A percentile compares a stretch with the other conserved stretches of the same genome.
These are phyloP conservation scores for Nasua narica DNA, from an alignment of 2,797 vertebrate species.

Conservation along the genomic window DNA sequence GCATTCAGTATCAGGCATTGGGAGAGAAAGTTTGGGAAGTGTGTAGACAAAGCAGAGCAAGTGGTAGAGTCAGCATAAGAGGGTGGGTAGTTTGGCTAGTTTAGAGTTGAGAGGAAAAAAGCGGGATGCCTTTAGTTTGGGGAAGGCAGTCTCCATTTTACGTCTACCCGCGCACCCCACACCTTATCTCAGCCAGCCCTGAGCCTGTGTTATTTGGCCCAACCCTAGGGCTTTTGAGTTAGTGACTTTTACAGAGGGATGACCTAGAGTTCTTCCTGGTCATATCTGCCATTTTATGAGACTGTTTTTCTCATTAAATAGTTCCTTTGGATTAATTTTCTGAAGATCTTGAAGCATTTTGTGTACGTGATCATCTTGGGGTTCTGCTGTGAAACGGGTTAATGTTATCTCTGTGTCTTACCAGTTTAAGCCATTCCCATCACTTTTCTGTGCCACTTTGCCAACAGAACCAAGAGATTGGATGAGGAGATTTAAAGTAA, in stretches of 20 bases:
- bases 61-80: not conserved
- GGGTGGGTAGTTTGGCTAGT: not conserved
- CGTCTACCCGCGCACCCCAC: not conserved
- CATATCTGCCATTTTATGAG: not conserved
- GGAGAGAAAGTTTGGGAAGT: not conserved
- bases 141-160: not conserved
- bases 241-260: not conserved
- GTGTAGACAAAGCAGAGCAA: not conserved
- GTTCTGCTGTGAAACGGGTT: not conserved
- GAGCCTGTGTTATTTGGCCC: not conserved
- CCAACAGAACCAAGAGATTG: not conserved
- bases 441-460: not conserved
- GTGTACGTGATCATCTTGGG: not conserved
- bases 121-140: not conserved
- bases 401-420: not conserved
- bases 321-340: slow-evolving; percentile 8
- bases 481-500: not conserved
- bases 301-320: not conserved
- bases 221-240: not conserved
- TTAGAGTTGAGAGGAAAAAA: not conserved
- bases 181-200: not conserved
- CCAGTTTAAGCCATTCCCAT: not conserved
- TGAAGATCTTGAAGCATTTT: not conserved
- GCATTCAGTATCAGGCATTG: not conserved
- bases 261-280: not conserved